Conservation (phyloP, 2,888 invertebrate genomes). For the Encarsia formosa region DNA sequence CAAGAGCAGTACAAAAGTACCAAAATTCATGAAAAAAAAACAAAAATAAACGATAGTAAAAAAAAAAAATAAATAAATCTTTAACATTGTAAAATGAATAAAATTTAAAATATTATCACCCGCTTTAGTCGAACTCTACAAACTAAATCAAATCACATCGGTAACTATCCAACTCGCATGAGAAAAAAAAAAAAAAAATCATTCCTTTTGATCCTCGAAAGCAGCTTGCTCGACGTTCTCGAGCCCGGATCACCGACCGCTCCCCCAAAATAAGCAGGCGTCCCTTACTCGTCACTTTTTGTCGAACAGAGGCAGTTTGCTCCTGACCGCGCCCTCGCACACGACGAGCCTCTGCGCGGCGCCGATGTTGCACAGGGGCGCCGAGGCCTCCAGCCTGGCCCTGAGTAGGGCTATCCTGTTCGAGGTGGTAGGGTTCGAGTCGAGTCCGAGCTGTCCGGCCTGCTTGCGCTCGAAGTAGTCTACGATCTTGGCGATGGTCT, state of each 20-base stretch:
- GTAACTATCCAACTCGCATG: too few relatives aligned
- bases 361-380: slow-evolving; percentile 53
- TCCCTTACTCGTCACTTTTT: slow-evolving; percentile 55
- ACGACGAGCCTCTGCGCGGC: slow-evolving; percentile 67
- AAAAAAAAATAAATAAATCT: too few relatives aligned
- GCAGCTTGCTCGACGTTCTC: slow-evolving; percentile 10
- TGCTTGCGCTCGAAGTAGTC: slow-evolving; percentile 75
- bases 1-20: too few relatives aligned
- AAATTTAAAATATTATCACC: too few relatives aligned
- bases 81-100: too few relatives aligned
- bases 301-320: slow-evolving; percentile 81
- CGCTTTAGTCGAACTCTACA: too few relatives aligned
- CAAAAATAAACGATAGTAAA: too few relatives aligned
- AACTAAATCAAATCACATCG: too few relatives aligned
- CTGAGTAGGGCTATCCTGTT: slow-evolving; percentile 43
- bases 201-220: slow-evolving; percentile 5
- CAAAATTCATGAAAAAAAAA: too few relatives aligned
- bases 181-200: slow-evolving; percentile 42
- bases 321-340: slow-evolving; percentile 82
- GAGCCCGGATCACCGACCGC: slow-evolving; percentile 13
- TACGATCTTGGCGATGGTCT: slow-evolving; percentile 73
- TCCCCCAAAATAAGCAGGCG: background rate
- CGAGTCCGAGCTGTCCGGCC: slow-evolving; percentile 41
- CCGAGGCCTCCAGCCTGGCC: slow-evolving; percentile 45
- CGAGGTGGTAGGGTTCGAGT: slow-evolving; percentile 41